These are phyloP conservation scores for Potamarius usumacintae DNA, from an alignment of 2,113 vertebrate genomes.

Conservation along the genomic window DNA sequence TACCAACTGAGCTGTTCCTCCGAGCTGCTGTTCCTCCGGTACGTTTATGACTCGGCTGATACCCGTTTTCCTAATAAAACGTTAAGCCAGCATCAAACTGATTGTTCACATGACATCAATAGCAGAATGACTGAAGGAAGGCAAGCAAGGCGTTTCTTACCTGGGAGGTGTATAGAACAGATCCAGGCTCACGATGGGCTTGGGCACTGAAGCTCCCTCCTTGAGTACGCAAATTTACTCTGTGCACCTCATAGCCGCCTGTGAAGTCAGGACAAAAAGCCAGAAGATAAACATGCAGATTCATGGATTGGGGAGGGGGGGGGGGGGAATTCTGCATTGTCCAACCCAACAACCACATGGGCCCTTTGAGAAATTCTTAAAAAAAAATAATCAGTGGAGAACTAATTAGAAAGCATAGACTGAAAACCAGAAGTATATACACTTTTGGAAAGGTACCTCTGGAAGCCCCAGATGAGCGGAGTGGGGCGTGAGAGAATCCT, in stretches of 20 bases:
- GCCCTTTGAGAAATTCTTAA: too few species aligned
- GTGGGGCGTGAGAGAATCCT: slow-evolving; percentile 70
- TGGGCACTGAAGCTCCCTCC: slow-evolving; percentile 78
- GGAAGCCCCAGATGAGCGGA: slow-evolving; percentile 77
- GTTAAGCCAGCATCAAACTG: not conserved
- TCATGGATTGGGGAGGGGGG: not conserved
- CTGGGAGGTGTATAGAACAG: slow-evolving; percentile 75
- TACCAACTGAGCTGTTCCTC: slow-evolving; percentile 81
- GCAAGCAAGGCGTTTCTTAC: slow-evolving; percentile 65
- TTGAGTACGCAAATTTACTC: slow-evolving; percentile 69
- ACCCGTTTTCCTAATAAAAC: slow-evolving; percentile 79
- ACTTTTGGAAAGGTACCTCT: slow-evolving; percentile 73
- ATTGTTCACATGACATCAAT: not conserved
- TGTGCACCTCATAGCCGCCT: slow-evolving; percentile 76
- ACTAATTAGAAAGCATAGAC: not conserved
- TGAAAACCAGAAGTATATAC: not conserved
- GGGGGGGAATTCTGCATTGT: too few species aligned
- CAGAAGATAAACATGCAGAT: not conserved
- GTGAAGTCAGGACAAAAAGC: not conserved
- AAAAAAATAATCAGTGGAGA: not conserved
- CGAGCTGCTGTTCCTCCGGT: slow-evolving; percentile 71
- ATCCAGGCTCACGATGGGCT: slow-evolving; percentile 78
- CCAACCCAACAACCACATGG: too few species aligned
- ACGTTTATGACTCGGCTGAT: slow-evolving; percentile 81
- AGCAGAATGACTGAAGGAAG: not conserved